A percentile compares a stretch with the other conserved stretches of the same genome.
Evolutionary conservation across 2,797 vertebrate genomes (phyloP).

Genomic region (Microhierax caerulescens): DNA sequence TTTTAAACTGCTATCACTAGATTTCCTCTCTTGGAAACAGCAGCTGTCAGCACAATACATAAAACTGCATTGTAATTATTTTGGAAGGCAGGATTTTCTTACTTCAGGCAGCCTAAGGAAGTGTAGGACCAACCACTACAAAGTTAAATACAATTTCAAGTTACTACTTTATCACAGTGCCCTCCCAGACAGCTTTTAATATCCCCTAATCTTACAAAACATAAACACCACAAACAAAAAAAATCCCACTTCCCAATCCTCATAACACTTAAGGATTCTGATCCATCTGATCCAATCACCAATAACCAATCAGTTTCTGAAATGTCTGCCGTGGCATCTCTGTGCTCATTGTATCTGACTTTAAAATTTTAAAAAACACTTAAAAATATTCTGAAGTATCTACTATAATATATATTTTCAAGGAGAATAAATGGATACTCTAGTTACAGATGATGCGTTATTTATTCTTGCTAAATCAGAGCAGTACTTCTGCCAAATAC

Average conservation of each 20-base stretch:
- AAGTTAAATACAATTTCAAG: not conserved
- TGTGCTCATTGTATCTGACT: not conserved
- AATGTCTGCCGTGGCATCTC: not conserved
- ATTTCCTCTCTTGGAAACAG: not conserved
- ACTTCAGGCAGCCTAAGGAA: not conserved
- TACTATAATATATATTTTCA: not conserved
- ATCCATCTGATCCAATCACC: not conserved
- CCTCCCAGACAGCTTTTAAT: not conserved
- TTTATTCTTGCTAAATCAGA: not conserved
- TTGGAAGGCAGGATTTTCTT: not conserved
- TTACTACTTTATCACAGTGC: not conserved
- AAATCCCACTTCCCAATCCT: not conserved
- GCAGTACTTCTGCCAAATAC: not conserved
- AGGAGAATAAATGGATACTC: not conserved
- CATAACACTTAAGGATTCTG: not conserved
- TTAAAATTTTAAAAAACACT: not conserved
- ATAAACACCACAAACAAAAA: not conserved
- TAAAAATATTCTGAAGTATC: not conserved
- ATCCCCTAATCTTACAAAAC: not conserved
- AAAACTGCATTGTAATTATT: not conserved
- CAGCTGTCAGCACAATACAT: not conserved
- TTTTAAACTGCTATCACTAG: not conserved
- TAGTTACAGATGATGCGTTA: not conserved
- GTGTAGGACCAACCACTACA: not conserved
- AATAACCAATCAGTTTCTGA: not conserved